Evolutionary conservation across 2,888 invertebrate genomes (phyloP).

Genomic region (Hyposoter didymator): DNA sequence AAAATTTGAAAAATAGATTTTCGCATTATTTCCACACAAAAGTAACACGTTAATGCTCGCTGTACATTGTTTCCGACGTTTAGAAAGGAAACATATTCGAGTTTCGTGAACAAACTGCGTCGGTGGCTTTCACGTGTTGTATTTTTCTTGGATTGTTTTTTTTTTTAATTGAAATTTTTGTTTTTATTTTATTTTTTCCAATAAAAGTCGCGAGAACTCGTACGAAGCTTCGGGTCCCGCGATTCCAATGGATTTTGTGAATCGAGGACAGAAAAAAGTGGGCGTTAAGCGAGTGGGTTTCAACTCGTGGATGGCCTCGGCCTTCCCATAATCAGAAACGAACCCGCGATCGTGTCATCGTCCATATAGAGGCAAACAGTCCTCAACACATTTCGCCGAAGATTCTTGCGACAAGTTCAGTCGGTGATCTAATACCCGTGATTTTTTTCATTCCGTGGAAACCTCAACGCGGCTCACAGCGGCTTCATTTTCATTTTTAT

Average conservation of each 20-base stretch:
- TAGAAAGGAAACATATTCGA: conserved; percentile 23
- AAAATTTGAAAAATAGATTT: background rate
- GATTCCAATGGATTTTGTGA: conserved; percentile 62
- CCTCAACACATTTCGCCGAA: conserved; percentile 37
- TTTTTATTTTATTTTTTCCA: conserved; percentile 41
- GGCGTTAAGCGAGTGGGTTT: conserved; percentile 69
- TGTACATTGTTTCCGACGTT: background rate
- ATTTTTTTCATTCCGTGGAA: background rate
- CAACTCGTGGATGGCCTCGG: conserved; percentile 64
- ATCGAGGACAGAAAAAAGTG: conserved; percentile 65
- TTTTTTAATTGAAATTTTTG: background rate
- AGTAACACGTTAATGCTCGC: background rate
- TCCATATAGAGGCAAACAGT: conserved; percentile 60
- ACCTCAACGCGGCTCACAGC: background rate
- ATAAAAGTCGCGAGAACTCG: conserved; percentile 11
- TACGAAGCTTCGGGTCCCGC: conserved; percentile 14
- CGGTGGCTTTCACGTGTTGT: conserved; percentile 12
- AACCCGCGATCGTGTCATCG: conserved; percentile 60
- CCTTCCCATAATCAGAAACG: conserved; percentile 73
- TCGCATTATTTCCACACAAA: background rate
- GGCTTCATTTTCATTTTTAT: background rate
- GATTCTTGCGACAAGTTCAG: conserved; percentile 1
- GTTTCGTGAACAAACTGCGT: background rate
- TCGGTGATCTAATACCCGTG: conserved; percentile 31
- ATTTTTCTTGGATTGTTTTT: background rate